Base-by-base conservation (phyloP, 2,113 vertebrate genomes). In the Zosterops pallidus region DNA sequence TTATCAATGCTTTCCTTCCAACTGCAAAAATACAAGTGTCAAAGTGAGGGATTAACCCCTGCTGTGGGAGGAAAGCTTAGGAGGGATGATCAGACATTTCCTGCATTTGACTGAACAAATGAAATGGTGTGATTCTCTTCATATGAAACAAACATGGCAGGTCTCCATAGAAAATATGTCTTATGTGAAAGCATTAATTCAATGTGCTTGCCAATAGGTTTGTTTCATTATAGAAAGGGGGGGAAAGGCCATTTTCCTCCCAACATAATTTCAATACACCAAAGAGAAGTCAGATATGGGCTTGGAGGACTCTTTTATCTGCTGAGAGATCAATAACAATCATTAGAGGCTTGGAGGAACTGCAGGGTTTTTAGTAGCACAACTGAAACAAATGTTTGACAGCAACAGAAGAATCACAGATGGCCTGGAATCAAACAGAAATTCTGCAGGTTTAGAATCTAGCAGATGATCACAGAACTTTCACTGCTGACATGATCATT, bases 81-180 rank as follows among this genome's bases (percentile, higher is more conserved):
- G 62, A 87, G 49, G 59, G 80, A 82, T 83, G 65, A 92, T 57
- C 77, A 79, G 41, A 84, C 22, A 84, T 74, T 95, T 96, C 77
- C 53, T 95, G 81, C 28, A 35, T 68, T 80, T 76, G 69, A 84
- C 3, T 86, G 67, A 83, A 65, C 13, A 64, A 64, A 23, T 44
- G 15, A 37, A 77, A 62, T 7, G 42, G 9, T n/a, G 25, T 65
- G 53, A 85, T 79, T 94, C 37, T 92, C 70, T 90, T 89, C 63
- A 59, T 42, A 91, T 55, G 84, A 91, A 86, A 90, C 79, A 90
- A 94, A 88, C 55, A 44, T 74, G 75, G 75, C 94, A 95, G 53
- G 12, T 19, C 49, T 91, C 89, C 94, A 94, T 3, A 72, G 81
- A 89, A 91, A 94, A 94, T 37, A 72, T 21, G 11, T 16, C 56